Conservation (phyloP, 2,113 vertebrate species). For the Notothenia coriiceps region DNA sequence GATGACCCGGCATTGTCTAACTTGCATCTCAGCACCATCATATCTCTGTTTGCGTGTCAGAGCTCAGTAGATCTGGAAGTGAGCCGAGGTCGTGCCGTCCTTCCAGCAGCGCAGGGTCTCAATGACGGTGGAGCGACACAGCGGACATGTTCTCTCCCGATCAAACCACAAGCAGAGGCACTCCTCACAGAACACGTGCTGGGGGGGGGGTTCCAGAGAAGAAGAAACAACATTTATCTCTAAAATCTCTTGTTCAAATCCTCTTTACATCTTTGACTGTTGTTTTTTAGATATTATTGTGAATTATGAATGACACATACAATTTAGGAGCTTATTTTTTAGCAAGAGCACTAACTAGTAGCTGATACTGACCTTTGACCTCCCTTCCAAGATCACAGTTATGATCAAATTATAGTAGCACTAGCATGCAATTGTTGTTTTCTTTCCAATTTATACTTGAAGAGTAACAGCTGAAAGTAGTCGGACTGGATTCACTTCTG, state of each 20-base stretch:
- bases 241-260: not conserved
- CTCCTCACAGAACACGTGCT: slow-evolving; percentile 99
- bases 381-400: not conserved
- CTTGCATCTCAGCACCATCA: not conserved
- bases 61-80: slow-evolving; percentile 94
- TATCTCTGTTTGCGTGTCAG: not conserved
- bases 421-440: not conserved
- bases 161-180: slow-evolving; percentile 98
- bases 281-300: not conserved
- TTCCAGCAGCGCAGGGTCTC: slow-evolving; percentile 96
- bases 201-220: not conserved
- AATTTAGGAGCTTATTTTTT: not conserved
- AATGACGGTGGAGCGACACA: slow-evolving; percentile 91
- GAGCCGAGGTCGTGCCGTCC: slow-evolving; percentile 96
- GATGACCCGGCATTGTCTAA: not conserved
- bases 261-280: not conserved
- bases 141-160: slow-evolving; percentile 93
- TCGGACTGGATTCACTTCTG: not conserved
- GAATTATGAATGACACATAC: not conserved
- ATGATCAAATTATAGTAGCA: not conserved
- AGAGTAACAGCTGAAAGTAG: not conserved
- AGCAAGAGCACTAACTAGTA: not conserved
- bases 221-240: not conserved
- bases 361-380: not conserved
- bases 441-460: not conserved